Conservation (phyloP, 2,113 vertebrate species). For the Myotis lucifugus region DNA sequence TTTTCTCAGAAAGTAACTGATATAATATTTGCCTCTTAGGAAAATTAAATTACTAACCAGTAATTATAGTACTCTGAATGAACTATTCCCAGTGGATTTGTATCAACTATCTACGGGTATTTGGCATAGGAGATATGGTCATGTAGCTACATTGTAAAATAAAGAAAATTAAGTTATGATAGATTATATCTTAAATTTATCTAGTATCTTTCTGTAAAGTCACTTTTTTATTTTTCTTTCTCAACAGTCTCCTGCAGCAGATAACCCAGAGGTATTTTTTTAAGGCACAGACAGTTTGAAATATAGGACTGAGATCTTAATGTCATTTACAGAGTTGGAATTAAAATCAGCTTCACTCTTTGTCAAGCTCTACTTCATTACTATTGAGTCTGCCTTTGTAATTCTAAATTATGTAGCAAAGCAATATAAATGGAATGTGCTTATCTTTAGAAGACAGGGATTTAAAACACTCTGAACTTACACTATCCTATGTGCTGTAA, state of each 20-base stretch:
- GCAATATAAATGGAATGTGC: not conserved
- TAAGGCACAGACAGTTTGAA: not conserved
- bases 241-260: not conserved
- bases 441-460: not conserved
- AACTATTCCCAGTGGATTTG: constrained; percentile 60
- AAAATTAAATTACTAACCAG: constrained; percentile 60
- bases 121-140: not conserved
- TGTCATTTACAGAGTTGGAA: constrained; percentile 20
- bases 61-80: constrained; percentile 63
- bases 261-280: constrained; percentile 2
- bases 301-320: not conserved
- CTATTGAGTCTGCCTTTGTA: not conserved
- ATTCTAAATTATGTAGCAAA: not conserved
- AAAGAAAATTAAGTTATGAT: constrained; percentile 54
- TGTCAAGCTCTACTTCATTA: not conserved
- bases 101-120: constrained; percentile 41
- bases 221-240: not conserved
- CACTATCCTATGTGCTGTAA: not conserved
- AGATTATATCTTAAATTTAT: constrained; percentile 46
- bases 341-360: not conserved
- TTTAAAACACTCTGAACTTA: not conserved
- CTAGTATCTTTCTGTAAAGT: not conserved
- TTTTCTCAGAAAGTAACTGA: constrained; percentile 45
- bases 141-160: constrained; percentile 25
- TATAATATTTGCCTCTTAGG: constrained; percentile 49